These are phyloP conservation scores for Cantharis flavilabris DNA, from an alignment of 2,888 invertebrate genomes.

Conservation along the genomic window DNA sequence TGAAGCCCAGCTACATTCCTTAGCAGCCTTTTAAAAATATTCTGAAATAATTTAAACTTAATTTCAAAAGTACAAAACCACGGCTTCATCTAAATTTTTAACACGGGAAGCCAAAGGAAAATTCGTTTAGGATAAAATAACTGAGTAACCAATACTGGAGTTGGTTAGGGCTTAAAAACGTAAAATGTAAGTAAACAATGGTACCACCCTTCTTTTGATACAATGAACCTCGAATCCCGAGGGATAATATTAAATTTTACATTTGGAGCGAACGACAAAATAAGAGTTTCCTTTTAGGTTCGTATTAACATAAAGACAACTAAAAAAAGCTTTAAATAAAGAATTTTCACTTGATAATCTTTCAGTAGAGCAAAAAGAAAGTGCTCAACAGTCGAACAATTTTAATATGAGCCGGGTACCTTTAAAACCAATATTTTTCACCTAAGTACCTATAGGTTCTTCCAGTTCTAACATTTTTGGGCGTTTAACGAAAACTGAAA, in stretches of 20 bases:
- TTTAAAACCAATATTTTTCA: background rate
- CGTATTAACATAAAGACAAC: background rate
- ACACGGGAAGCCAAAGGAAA: background rate
- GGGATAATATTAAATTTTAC: background rate
- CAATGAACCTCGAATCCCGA: background rate
- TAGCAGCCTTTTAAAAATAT: background rate
- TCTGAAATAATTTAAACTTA: background rate
- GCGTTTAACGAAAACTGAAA: background rate
- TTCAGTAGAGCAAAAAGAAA: background rate
- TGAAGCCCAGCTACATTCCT: no score
- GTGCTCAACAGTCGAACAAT: background rate
- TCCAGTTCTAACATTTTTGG: background rate
- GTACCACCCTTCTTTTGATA: background rate
- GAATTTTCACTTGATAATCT: background rate
- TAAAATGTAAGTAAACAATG: background rate
- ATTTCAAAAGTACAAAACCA: background rate
- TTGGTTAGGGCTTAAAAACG: background rate
- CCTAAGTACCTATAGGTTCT: background rate
- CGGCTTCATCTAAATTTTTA: background rate
- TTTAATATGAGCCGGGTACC: background rate
- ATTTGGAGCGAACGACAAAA: background rate
- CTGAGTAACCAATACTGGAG: background rate
- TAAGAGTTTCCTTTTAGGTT: background rate
- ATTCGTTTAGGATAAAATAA: background rate
- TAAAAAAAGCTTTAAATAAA: background rate